Evolutionary conservation across 1,140 invertebrate species (phyloP), one percentile per base, ranked within the genome.

Genomic region (Leucophenga varia): DNA sequence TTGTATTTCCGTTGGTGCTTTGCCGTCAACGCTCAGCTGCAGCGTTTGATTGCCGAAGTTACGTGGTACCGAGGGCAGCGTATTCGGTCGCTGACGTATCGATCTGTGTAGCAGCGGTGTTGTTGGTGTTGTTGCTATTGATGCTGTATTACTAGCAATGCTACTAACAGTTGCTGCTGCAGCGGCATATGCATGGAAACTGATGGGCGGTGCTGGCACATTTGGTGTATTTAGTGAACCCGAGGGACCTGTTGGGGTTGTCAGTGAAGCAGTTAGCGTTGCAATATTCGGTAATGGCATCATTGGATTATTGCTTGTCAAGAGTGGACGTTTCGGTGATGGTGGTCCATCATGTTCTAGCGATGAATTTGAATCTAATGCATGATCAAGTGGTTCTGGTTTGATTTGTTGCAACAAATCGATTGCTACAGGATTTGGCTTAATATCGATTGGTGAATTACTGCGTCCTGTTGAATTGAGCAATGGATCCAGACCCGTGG

Each of bases 361-460:
- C 4, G 64, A 61, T n/a, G 60, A 61, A 16, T 58, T 47, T 5
- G 59, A 64, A 17, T 71, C 61, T 7, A 67, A 22, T 3, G 40
- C 52, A 19, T 41, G 47, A 12, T 75, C 73, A 8, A 71, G 31
- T 2, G 72, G 72, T 54, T 75, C 73, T 14, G 54, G 47, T 47
- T 75, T 75, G 17, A 75, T 71, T 43, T 63, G 51, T 48, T 57
- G 34, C 43, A 72, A 41, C 39, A 74, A 36, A 42, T 58, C 47
- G n/a, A 54, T 55, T 14, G 45, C 35, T 16, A 47, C 47, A 50
- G 79, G 76, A 32, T 77, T 71, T n/a, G 87, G 86, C 60, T 89
- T 88, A 18, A 87, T 77, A 53, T 88, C 86, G 1, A 81, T 80
- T 2, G 86, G 86, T 1, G 76, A 73, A 2, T 81, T 77, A 22